Conservation (phyloP, 2,797 vertebrate genomes). For the Staurois parvus region DNA sequence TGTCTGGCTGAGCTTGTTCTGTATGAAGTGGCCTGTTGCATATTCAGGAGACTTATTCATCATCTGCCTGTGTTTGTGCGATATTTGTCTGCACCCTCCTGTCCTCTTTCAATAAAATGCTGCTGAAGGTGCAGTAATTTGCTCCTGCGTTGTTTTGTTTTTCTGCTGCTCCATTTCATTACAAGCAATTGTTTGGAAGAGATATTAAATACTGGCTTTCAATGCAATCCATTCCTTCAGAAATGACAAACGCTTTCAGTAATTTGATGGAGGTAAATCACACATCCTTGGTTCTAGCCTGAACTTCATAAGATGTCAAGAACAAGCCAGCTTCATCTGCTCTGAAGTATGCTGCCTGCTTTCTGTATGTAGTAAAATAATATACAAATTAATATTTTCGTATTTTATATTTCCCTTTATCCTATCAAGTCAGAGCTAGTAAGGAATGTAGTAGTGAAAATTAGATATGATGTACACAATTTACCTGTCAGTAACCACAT, state of each 20-base stretch:
- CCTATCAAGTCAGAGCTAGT: not conserved
- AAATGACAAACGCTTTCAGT: not conserved
- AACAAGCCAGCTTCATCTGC: not conserved
- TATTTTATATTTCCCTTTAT: not conserved
- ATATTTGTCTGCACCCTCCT: conserved; percentile 37
- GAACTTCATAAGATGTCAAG: not conserved
- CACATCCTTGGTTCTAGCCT: not conserved
- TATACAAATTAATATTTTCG: not conserved
- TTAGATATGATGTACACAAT: not conserved
- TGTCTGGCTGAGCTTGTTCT: conserved; percentile 3
- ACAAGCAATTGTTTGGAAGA: not conserved
- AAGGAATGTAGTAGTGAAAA: not conserved
- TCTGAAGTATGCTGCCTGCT: not conserved
- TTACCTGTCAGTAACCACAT: not conserved
- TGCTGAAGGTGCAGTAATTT: conserved; percentile 32
- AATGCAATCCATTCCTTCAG: not conserved
- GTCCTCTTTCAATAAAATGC: conserved; percentile 39
- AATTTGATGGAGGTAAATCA: not conserved
- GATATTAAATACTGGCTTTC: not conserved
- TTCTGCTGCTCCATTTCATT: conserved; percentile 21
- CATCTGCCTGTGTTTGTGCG: not conserved
- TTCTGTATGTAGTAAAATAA: not conserved
- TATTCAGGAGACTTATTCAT: conserved; percentile 36
- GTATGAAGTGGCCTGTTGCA: conserved; percentile 23
- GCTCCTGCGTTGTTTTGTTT: conserved; percentile 17